These are phyloP conservation scores for Meiosimyza platycephala DNA, from an alignment of 2,888 invertebrate genomes.

Conservation along the genomic window DNA sequence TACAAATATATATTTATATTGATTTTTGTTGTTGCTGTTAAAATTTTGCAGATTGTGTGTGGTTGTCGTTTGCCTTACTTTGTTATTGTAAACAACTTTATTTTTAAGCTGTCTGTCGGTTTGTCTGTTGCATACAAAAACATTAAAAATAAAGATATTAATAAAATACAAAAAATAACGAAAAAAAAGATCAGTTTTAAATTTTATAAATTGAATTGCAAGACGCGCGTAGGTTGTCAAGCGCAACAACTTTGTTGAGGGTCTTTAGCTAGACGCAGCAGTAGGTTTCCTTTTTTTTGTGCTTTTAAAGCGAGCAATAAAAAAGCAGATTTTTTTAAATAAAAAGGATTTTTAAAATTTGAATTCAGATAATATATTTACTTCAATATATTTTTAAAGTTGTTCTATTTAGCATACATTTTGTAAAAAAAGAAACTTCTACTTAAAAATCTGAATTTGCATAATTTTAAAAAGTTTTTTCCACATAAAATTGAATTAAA, in stretches of 20 bases:
- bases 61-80: conserved; percentile 12
- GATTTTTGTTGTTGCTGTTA: conserved; percentile 1
- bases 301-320: too few relatives aligned
- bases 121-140: neutral
- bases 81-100: neutral
- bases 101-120: conserved; percentile 5
- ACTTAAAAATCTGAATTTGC: too few relatives aligned
- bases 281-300: too few relatives aligned
- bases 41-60: neutral
- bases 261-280: neutral
- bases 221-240: conserved; percentile 24
- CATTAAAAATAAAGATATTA: neutral
- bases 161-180: neutral
- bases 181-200: neutral
- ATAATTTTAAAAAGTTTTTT: too few relatives aligned
- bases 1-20: neutral
- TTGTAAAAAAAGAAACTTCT: too few relatives aligned
- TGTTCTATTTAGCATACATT: too few relatives aligned
- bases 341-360: too few relatives aligned
- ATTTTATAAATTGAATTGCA: neutral
- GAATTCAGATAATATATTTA: too few relatives aligned
- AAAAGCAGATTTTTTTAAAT: too few relatives aligned
- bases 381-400: too few relatives aligned
- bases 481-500: too few relatives aligned
- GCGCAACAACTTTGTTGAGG: conserved; percentile 21